Conservation (phyloP, 2,888 invertebrate genomes). For the Caenorhabditis sinica region DNA sequence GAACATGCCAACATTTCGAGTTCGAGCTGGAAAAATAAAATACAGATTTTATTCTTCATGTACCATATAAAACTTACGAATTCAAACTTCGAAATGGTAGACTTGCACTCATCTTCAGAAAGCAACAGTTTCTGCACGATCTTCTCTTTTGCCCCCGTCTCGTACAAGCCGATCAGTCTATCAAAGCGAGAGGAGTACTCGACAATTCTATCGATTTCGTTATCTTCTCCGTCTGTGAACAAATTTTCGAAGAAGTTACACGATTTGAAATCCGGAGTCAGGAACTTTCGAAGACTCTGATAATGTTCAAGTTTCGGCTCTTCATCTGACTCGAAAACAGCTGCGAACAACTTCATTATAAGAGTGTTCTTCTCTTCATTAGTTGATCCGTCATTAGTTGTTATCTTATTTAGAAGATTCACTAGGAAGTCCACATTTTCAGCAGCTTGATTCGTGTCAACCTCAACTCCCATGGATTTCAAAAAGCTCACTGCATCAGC, state of each 20-base stretch:
- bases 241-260: conserved; percentile 22
- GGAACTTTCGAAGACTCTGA: not conserved
- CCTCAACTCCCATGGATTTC: conserved; percentile 17
- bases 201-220: conserved; percentile 27
- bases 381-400: not conserved
- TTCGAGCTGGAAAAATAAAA: conserved; percentile 29
- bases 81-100: conserved; percentile 8
- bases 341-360: conserved; percentile 13
- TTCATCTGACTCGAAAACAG: conserved; percentile 46
- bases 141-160: not conserved
- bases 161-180: conserved; percentile 32
- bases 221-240: conserved; percentile 18
- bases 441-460: conserved; percentile 43
- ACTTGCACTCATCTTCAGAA: not conserved
- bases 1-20: conserved; percentile 31
- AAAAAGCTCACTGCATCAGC: conserved; percentile 43
- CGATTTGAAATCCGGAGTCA: conserved; percentile 8
- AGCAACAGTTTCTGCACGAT: conserved; percentile 2
- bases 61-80: conserved; percentile 8
- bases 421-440: conserved; percentile 50
- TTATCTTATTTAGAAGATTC: conserved; percentile 5
- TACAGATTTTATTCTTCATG: not conserved
- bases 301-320: conserved; percentile 43
- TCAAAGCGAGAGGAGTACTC: conserved; percentile 26
- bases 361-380: conserved; percentile 2